Evolutionary conservation across 1,140 invertebrate species (phyloP).

Genomic region (Diprion similis): DNA sequence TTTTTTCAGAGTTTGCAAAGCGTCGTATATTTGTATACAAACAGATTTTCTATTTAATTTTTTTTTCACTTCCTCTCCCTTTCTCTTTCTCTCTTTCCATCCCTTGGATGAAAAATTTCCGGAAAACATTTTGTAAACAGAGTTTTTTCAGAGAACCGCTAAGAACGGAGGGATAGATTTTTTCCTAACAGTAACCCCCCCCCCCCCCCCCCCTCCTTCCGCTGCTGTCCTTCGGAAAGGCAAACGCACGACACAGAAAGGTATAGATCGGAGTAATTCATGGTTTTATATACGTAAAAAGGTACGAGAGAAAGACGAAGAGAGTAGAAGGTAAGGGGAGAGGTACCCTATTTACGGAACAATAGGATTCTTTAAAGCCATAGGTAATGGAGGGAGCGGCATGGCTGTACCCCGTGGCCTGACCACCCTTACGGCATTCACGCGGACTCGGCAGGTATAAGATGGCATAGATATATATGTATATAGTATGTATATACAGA

Average conservation of each 20-base stretch:
- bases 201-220: constrained; percentile 20
- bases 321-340: constrained; percentile 30
- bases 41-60: neutral
- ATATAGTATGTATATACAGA: neutral
- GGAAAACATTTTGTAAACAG: neutral
- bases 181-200: constrained; percentile 10
- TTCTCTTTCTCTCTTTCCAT: constrained; percentile 3
- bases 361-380: constrained; percentile 48
- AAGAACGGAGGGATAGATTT: too few species aligned
- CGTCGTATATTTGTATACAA: too few species aligned
- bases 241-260: constrained; percentile 41
- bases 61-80: constrained; percentile 12
- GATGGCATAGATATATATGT: too few species aligned
- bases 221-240: constrained; percentile 39
- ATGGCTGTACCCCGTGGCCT: neutral
- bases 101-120: neutral
- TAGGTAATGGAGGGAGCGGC: constrained; percentile 43
- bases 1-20: too few species aligned
- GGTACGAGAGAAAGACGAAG: constrained; percentile 26
- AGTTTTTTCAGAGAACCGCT: too few species aligned
- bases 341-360: constrained; percentile 47
- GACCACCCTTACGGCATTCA: constrained; percentile 4
- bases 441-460: neutral
- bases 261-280: constrained; percentile 39
- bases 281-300: neutral